phyloP scores from a whole-genome alignment of 1,140 invertebrate genomes.

The Bicyclus anynana region DNA sequence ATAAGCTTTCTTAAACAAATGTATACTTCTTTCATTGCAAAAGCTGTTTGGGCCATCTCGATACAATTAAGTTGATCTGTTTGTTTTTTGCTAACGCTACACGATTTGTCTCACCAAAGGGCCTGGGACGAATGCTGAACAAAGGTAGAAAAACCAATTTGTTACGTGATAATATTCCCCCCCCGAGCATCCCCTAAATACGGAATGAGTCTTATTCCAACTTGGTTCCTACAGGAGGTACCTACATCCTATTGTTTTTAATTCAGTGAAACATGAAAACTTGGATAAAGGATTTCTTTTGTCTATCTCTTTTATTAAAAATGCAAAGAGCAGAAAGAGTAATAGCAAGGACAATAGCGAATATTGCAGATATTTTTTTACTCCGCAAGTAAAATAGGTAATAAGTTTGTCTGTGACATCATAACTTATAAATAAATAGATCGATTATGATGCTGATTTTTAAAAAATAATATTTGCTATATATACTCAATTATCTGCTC shows the following conservation, averaged over 20 bases:
- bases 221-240: slow-evolving; percentile 27
- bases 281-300: slow-evolving; percentile 12
- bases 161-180: slow-evolving; percentile 74
- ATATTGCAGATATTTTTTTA: no score
- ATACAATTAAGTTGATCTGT: no score
- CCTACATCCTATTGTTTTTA: slow-evolving; percentile 24
- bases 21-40: no score
- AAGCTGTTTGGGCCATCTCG: no score
- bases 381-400: no score
- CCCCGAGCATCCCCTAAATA: slow-evolving; percentile 26
- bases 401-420: no score
- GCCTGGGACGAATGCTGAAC: slow-evolving; percentile 54
- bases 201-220: slow-evolving; percentile 56
- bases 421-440: no score
- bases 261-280: slow-evolving; percentile 10
- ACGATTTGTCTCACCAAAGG: slow-evolving; percentile 45
- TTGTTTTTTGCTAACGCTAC: slow-evolving; percentile 33
- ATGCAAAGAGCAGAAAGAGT: background rate
- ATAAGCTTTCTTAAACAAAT: no score
- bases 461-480: no score
- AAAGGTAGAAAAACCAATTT: slow-evolving; percentile 76
- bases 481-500: no score
- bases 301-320: background rate
- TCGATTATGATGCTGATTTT: no score
- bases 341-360: background rate